Evolutionary conservation across 2,888 invertebrate genomes (phyloP), one percentile per base, ranked within the genome.

Genomic region (Thyatira batis): DNA sequence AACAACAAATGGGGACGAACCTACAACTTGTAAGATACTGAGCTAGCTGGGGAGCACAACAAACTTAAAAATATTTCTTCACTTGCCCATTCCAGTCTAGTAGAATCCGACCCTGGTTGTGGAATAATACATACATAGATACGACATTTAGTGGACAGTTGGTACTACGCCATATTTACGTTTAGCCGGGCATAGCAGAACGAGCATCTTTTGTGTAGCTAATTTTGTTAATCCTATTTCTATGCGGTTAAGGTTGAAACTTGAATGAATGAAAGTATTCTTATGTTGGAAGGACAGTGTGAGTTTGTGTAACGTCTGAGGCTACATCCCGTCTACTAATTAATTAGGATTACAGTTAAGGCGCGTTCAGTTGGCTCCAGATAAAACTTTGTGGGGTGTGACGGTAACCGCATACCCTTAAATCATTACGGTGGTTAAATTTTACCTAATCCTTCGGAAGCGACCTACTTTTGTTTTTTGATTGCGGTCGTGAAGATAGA

Each of bases 281-380:
- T 17, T 44, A 52, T 57, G 52, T 60, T 62, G 17, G 30, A 27
- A 10, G 30, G 52, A 55, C 55, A 63, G 61, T 69, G 67, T 73
- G 64, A 74, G 72, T 78, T 77, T 74, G 73, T 64, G 58, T 80
- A 77, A 80, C 74, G 77, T 79, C 76, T 76, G 76, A 72, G 76
- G 71, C 78, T 77, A 78, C 80, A 79, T 78, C 77, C 78, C 80
- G 79, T 79, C 78, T 76, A 74, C 78, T 87, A 87, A 89, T 89
- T 88, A 88, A 89, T 89, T 87, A 85, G 86, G 85, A 88, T 88
- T 87, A 86, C 78, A 73, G 76, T 73, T 72, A 70, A 72, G 69
- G 71, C 76, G 67, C 76, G 68, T 67, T 79, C 78, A 74, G 82
- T 71, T 72, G 65, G 72, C 72, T 65, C 73, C 79, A 85, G 85